These are phyloP conservation scores for Oegoconia quadripuncta DNA, from an alignment of 2,888 invertebrate species.

Conservation along the genomic window DNA sequence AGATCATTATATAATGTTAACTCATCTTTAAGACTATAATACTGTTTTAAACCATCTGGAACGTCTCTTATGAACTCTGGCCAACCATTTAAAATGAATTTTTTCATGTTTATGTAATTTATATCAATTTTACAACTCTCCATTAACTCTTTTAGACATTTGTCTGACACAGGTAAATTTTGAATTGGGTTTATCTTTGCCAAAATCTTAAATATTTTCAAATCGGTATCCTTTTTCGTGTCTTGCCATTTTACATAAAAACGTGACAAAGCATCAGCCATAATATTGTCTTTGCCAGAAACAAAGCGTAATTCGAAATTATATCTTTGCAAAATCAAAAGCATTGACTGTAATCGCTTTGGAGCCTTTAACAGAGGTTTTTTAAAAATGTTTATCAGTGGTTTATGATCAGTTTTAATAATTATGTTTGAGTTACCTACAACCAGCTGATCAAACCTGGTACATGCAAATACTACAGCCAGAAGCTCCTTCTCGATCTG, in stretches of 20 bases:
- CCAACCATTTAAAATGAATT: no score
- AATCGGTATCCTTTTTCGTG: neutral
- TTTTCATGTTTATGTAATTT: no score
- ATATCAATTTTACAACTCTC: no score
- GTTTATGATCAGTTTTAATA: constrained; percentile 8
- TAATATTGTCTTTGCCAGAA: neutral
- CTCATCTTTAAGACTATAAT: no score
- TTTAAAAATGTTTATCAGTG: constrained; percentile 3
- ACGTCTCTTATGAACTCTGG: no score
- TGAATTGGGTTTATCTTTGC: neutral
- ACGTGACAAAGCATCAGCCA: neutral
- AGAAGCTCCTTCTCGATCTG: constrained; percentile 16
- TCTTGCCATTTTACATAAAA: neutral
- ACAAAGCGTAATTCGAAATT: neutral
- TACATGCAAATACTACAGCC: constrained; percentile 12
- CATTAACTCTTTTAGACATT: no score
- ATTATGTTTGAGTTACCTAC: constrained; percentile 2
- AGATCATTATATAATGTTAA: constrained; percentile 2
- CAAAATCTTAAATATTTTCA: neutral
- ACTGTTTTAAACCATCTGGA: no score
- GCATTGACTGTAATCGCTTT: constrained; percentile 1
- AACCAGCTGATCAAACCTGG: constrained; percentile 10
- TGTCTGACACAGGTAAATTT: neutral
- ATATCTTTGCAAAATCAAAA: constrained; percentile 2
- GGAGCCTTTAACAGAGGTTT: constrained; percentile 6